A percentile compares a stretch with the other conserved stretches of the same genome.
phyloP scores from a whole-genome alignment of 2,888 invertebrate species.

The Thumatha senex region DNA sequence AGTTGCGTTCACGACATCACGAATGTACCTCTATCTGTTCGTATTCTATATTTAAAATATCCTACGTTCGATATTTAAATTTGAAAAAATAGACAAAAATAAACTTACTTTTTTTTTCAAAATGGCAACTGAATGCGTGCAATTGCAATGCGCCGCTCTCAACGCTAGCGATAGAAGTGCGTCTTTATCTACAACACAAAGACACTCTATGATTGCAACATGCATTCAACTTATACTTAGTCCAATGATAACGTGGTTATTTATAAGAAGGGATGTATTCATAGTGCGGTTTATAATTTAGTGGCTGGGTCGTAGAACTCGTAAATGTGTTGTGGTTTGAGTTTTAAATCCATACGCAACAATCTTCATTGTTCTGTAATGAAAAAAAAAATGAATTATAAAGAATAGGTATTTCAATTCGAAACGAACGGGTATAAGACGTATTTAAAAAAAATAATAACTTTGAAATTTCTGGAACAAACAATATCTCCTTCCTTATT shows the following conservation, averaged over 20 bases:
- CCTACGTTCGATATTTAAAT: background rate
- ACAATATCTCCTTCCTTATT: too few relatives aligned
- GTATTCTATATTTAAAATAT: too few relatives aligned
- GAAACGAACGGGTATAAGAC: too few relatives aligned
- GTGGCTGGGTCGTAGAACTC: background rate
- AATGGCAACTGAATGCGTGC: constrained; percentile 4
- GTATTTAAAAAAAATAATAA: too few relatives aligned
- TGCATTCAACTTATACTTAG: constrained; percentile 47
- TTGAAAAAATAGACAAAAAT: background rate
- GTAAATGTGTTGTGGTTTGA: background rate
- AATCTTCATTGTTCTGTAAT: background rate
- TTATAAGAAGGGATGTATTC: constrained; percentile 68
- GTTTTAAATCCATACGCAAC: background rate
- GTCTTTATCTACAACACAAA: constrained; percentile 69
- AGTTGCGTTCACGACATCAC: too few relatives aligned
- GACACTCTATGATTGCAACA: constrained; percentile 54
- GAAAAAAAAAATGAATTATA: too few relatives aligned
- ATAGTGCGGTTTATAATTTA: constrained; percentile 45
- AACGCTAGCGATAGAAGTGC: constrained; percentile 37
- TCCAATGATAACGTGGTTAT: constrained; percentile 66
- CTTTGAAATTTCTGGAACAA: too few relatives aligned
- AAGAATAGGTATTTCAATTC: too few relatives aligned
- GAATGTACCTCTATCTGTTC: too few relatives aligned
- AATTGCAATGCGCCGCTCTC: constrained; percentile 16
- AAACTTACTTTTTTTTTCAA: constrained; percentile 3